These are phyloP conservation scores for Epizoanthus fatuus DNA, from an alignment of 92 coral and sea anemone genomes.

Conservation along the genomic window DNA sequence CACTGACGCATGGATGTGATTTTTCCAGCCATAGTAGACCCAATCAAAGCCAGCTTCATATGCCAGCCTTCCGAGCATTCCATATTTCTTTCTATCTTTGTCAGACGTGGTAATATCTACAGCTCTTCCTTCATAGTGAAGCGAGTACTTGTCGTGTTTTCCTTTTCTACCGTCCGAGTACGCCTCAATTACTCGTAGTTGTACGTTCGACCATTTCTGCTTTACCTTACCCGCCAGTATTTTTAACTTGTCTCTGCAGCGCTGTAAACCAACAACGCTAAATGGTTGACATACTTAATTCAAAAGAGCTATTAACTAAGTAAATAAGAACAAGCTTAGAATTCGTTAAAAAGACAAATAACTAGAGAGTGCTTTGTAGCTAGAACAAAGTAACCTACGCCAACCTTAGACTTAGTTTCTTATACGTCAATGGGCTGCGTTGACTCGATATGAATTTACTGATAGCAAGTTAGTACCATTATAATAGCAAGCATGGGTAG, in stretches of 20 bases:
- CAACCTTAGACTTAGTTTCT: too few species aligned
- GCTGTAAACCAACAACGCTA: constrained; percentile 49
- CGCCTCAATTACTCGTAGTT: constrained; percentile 77
- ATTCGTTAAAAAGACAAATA: background rate
- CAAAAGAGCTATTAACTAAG: constrained; percentile 26
- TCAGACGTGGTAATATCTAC: constrained; percentile 84
- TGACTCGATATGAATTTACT: too few species aligned
- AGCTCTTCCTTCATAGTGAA: constrained; percentile 89
- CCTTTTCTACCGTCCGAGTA: constrained; percentile 61
- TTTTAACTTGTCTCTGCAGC: constrained; percentile 72
- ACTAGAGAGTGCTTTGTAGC: background rate
- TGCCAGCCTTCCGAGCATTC: constrained; percentile 81
- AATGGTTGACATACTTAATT: constrained; percentile 7
- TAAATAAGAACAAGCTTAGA: constrained; percentile 24
- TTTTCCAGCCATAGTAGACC: constrained; percentile 75
- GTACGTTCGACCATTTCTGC: constrained; percentile 67
- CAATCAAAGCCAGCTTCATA: constrained; percentile 84
- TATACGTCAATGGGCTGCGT: background rate
- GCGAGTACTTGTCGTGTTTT: constrained; percentile 51
- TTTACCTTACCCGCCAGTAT: constrained; percentile 53
- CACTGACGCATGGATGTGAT: constrained; percentile 88
- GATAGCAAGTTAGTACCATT: too few species aligned
- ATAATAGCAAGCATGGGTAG: too few species aligned
- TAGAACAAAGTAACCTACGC: background rate
- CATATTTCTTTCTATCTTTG: constrained; percentile 60